Base-by-base conservation (phyloP, 1,140 invertebrate species). In the Saccostrea echinata region DNA sequence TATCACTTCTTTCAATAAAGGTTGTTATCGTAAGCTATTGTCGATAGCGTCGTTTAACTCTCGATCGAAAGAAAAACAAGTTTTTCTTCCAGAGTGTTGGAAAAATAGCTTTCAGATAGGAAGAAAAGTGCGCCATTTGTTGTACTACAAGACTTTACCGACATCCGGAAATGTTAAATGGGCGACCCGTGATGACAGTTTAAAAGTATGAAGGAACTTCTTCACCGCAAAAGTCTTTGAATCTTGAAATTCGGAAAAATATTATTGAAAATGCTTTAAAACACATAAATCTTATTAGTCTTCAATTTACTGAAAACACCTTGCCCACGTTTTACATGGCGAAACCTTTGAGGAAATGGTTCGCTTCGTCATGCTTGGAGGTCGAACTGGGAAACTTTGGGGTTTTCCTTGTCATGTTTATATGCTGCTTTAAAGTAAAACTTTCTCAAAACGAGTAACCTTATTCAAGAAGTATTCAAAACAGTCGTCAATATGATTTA, bases 1-100 rank as follows among this genome's bases (percentile, higher is more conserved):
- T 76, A 76, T 76, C 68, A 76, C 27, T 30, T 76, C 68, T 76
- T 76, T 76, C 68, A 76, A 76, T 76, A 76, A 76, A 30, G 12
- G 24, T 30, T 8, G 27, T 76, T 33, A 21, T 21, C 27, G 13
- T 24, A 30, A 76, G 27, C n/a, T 71, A 21, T 71, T 30, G 24
- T 71, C 27, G 24, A 30, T 71, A 24, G 30, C 13, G 68, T 76
- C 68, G 24, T 33, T 76, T 76, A 16, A 30, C 68, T 76, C 68
- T 76, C 68, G 4, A 13, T 30, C 6, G 68, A 76, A 30, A 76
- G 68, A 16, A 76, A 76, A 76, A 76, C 68, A 76, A 76, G 16
- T 76, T 33, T 76, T 76, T 76, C 68, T 76, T 76, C 68, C 16
- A 27, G 12, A 33, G 3, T 76, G 68, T 33, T 33, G 68, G 24